Evolutionary conservation across 2,888 invertebrate genomes (phyloP).

Genomic region (Pandemis corylana): DNA sequence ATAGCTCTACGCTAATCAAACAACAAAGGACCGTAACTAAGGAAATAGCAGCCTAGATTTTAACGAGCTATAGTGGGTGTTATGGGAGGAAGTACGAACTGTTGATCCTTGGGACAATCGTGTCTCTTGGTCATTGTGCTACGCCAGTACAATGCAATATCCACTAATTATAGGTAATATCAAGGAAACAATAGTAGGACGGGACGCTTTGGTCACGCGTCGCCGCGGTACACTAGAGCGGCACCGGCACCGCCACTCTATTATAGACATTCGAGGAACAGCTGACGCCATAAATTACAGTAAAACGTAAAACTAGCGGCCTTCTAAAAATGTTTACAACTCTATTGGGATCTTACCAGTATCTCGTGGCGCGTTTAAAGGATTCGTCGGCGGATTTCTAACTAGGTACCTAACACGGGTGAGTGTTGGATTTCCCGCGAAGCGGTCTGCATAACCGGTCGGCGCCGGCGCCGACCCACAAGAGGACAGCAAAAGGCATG

Average conservation of each 20-base stretch:
- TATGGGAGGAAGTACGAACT: constrained; percentile 49
- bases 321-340: constrained; percentile 4
- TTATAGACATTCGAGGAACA: constrained; percentile 28
- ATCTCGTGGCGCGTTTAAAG: background rate
- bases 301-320: constrained; percentile 6
- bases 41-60: constrained; percentile 46
- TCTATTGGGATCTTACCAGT: background rate
- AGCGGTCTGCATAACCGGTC: background rate
- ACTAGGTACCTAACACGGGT: background rate
- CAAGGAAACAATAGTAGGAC: constrained; percentile 58
- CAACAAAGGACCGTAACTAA: constrained; percentile 35
- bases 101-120: constrained; percentile 54
- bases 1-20: constrained; percentile 11
- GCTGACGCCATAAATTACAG: constrained; percentile 25
- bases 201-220: constrained; percentile 54
- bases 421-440: background rate
- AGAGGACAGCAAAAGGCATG: background rate
- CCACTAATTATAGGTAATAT: constrained; percentile 59
- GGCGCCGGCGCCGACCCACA: background rate
- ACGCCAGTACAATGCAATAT: constrained; percentile 63
- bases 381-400: background rate
- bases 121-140: constrained; percentile 60
- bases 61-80: constrained; percentile 26
- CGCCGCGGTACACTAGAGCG: constrained; percentile 49
- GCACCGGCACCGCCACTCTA: constrained; percentile 28